A percentile compares a stretch with the other conserved stretches of the same genome.
Evolutionary conservation across 2,888 invertebrate genomes (phyloP).

Genomic region (Odontocolon sp.): DNA sequence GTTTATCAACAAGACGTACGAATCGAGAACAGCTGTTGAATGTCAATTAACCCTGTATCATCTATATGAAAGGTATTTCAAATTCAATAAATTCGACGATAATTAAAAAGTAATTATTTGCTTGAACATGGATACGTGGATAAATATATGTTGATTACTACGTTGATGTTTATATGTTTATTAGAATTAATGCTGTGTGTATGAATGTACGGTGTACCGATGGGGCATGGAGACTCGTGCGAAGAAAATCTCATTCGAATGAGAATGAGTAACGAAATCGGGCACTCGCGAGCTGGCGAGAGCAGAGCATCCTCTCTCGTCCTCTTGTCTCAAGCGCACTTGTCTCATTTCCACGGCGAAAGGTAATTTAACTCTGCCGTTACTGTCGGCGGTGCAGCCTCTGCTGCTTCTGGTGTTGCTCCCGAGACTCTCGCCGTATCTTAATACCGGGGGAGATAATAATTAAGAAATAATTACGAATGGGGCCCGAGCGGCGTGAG

Average conservation of each 20-base stretch:
- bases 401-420: slow-evolving; percentile 29
- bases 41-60: too few species aligned
- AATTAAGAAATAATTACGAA: slow-evolving; percentile 61
- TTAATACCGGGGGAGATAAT: slow-evolving; percentile 55
- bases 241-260: slow-evolving; percentile 28
- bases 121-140: too few species aligned
- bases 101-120: too few species aligned
- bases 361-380: slow-evolving; percentile 52
- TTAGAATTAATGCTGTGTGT: background rate
- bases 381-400: background rate
- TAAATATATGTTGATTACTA: too few species aligned
- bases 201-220: slow-evolving; percentile 15
- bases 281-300: slow-evolving; percentile 25
- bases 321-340: slow-evolving; percentile 29
- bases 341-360: slow-evolving; percentile 56
- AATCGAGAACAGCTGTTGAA: background rate
- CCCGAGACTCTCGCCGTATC: slow-evolving; percentile 35
- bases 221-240: slow-evolving; percentile 20
- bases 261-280: slow-evolving; percentile 13
- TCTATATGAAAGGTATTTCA: too few species aligned
- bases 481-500: slow-evolving; percentile 53
- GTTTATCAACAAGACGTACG: background rate
- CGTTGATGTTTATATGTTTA: too few species aligned
- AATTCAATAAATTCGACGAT: too few species aligned
- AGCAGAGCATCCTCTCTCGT: slow-evolving; percentile 40